A percentile compares a stretch with the other conserved stretches of the same genome.
Evolutionary conservation across 1,140 invertebrate species (phyloP).

Genomic region (Lepidurus packardi): DNA sequence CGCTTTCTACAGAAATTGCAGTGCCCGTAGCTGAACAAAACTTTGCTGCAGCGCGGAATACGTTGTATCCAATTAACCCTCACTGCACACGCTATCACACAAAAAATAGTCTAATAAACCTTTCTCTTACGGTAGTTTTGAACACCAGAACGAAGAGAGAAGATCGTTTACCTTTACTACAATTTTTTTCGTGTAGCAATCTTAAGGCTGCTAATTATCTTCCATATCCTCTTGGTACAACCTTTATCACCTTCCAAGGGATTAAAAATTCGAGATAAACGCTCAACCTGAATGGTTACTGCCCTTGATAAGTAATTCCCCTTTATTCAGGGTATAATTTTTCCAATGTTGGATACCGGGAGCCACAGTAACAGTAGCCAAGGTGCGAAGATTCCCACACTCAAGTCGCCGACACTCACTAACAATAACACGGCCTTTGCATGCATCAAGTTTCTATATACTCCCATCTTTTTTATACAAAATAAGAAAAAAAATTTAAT

Average conservation of each 20-base stretch:
- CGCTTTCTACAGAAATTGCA: no score
- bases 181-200: neutral
- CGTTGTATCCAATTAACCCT: no score
- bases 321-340: neutral
- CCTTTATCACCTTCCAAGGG: neutral
- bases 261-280: neutral
- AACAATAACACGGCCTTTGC: neutral
- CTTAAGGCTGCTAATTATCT: neutral
- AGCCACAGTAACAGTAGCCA: neutral
- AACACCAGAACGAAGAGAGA: no score
- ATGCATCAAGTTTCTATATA: neutral
- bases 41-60: no score
- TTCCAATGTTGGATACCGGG: neutral
- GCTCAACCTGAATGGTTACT: neutral
- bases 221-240: neutral
- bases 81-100: no score
- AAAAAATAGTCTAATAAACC: no score
- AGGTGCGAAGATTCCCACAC: slow-evolving; percentile 20
- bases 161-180: neutral
- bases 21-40: no score
- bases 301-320: neutral
- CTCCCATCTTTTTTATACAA: neutral
- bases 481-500: neutral
- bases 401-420: neutral
- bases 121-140: no score